Base-by-base conservation (phyloP, 2,888 invertebrate species). In the Lamellibrachia columna region DNA sequence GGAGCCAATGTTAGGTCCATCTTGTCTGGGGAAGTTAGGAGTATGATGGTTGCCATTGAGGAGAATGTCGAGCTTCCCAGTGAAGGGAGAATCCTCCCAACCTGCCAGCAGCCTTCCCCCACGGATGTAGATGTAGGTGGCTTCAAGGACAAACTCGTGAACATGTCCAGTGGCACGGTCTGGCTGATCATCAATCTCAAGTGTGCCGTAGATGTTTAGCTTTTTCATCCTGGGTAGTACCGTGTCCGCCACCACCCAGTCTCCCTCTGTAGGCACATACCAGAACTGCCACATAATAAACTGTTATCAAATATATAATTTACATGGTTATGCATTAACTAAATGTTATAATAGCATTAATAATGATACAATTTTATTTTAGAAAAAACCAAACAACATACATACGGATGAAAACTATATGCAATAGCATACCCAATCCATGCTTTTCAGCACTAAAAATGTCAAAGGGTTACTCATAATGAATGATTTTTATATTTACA, bases 21-120 rank as follows among this genome's bases (percentile, higher is more conserved):
- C 28, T 15, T 55, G 53, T 3, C 93, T 91, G n/a, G 92, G 90
- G 53, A 94, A 91, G n/a, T 95, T 93, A 1, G 93, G 93, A 52
- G 94, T 94, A 55, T 92, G 55, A 91, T 93, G 93, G 90, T 91
- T 91, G 11, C 95, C 95, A 8, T 93, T 90, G 28, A 95, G 92
- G 4, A 93, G 92, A 53, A 95, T 94, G 60, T 93, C 90, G 28
- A 93, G 93, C 52, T 93, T 93, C 7, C 94, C 94, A 22, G n/a
- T 91, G 91, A 95, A 94, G 3, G 95, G 95, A 8, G 94, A 92
- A 15, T 95, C 93, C 60, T 94, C 94, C 95, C 96, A 96, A 0
- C 96, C 96, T 40, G 95, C 94, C 11, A 95, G 94, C 7, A 96
- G 93, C 28, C 95, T 94, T 7, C 92, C 90, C 52, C 95, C 95